A percentile compares a stretch with the other conserved stretches of the same genome.
Evolutionary conservation across 2,113 vertebrate genomes (phyloP).

Genomic region (Cochlearius cochlearius): DNA sequence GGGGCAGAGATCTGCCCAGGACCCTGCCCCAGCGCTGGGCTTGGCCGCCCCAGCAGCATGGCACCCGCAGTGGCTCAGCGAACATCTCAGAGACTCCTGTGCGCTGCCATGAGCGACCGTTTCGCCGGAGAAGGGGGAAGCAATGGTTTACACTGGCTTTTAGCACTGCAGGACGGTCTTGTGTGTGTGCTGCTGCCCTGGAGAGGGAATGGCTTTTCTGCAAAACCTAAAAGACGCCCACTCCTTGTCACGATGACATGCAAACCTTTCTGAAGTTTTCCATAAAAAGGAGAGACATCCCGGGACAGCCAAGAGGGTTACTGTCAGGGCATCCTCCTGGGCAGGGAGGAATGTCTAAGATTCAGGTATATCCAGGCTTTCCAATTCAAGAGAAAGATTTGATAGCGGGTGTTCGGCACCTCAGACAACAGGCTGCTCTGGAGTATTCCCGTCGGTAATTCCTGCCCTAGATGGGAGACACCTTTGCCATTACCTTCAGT

Average conservation of each 20-base stretch:
- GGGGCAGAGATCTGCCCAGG: not conserved
- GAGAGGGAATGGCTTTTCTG: not conserved
- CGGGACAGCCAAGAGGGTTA: not conserved
- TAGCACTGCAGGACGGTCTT: not conserved
- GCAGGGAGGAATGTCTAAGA: not conserved
- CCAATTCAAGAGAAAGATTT: not conserved
- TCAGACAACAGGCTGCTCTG: not conserved
- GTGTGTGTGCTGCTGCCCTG: not conserved
- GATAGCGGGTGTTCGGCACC: not conserved
- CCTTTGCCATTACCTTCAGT: not conserved
- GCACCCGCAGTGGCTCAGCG: fast-evolving
- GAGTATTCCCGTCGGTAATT: not conserved
- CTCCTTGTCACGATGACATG: not conserved
- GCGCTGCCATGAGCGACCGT: fast-evolving
- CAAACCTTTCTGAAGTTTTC: not conserved
- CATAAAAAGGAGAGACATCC: not conserved
- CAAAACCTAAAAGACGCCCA: not conserved
- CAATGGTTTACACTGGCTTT: not conserved
- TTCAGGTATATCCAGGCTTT: not conserved
- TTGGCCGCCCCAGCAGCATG: not conserved
- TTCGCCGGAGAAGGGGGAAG: not conserved
- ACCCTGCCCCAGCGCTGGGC: not conserved
- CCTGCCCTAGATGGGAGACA: not conserved
- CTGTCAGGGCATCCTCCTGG: not conserved
- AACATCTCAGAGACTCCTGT: not conserved